phyloP scores from a whole-genome alignment of 53 echinoderm and acorn worm species.

The Antedon mediterranea region DNA sequence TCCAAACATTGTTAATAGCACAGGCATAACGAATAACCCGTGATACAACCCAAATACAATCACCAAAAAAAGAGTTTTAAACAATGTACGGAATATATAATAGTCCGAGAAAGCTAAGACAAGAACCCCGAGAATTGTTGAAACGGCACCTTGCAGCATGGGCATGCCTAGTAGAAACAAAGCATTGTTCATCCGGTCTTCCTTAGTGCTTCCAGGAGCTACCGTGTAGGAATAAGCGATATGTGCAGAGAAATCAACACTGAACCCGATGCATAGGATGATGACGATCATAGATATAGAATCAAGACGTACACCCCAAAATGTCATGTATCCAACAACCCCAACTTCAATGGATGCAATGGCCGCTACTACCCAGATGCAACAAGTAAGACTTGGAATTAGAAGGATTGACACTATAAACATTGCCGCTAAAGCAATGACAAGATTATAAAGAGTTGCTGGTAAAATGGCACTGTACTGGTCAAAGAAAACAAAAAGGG shows the following conservation, averaged over 20 bases:
- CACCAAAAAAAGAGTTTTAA: not conserved
- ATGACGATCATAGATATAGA: slow-evolving; percentile 54
- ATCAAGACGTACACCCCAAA: slow-evolving; percentile 35
- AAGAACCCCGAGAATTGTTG: not conserved
- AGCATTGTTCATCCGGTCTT: not conserved
- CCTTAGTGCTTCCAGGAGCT: not conserved
- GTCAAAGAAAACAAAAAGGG: slow-evolving; percentile 31
- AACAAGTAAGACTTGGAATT: slow-evolving; percentile 33
- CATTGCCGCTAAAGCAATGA: slow-evolving; percentile 40
- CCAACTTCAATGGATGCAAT: slow-evolving; percentile 41
- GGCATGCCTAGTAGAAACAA: slow-evolving; percentile 34
- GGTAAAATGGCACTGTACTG: slow-evolving; percentile 32
- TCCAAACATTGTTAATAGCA: not conserved
- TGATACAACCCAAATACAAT: not conserved
- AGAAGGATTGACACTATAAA: slow-evolving; percentile 28
- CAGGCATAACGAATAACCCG: not conserved
- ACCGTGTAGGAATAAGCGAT: slow-evolving; percentile 34
- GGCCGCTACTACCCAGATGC: slow-evolving; percentile 30
- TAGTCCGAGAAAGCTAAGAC: not conserved
- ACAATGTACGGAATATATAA: not conserved
- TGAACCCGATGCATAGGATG: slow-evolving; percentile 61
- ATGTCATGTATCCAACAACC: slow-evolving; percentile 49
- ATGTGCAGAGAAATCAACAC: slow-evolving; percentile 70
- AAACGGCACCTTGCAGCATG: slow-evolving; percentile 52
- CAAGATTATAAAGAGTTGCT: slow-evolving; percentile 34